Percentiles rank a stretch among this genome's conserved stretches.
Conservation (phyloP, 2,113 vertebrate genomes). For the Myiozetetes cayanensis region DNA sequence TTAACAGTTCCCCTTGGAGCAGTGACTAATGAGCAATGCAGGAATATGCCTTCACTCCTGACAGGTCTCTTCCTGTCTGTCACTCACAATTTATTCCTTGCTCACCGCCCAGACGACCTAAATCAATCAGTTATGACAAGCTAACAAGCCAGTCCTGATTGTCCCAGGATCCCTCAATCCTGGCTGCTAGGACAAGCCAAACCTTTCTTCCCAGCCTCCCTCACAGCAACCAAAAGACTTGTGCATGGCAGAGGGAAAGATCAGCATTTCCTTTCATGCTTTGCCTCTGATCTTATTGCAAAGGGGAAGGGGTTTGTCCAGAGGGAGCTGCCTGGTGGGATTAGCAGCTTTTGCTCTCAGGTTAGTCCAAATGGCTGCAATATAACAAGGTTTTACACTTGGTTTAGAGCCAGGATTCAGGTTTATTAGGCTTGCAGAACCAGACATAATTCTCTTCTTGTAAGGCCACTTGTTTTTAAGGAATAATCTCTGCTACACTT, state of each 20-base stretch:
- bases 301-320: neutral
- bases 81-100: slow-evolving; percentile 6
- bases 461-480: neutral
- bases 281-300: neutral
- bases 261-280: neutral
- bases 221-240: neutral
- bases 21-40: neutral
- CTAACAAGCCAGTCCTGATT: neutral
- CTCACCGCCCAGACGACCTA: neutral
- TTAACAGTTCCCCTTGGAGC: neutral
- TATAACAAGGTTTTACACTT: neutral
- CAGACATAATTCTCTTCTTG: neutral
- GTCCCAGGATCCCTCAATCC: neutral
- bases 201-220: neutral
- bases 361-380: neutral
- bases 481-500: neutral
- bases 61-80: neutral
- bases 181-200: neutral
- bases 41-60: neutral
- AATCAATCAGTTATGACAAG: slow-evolving; percentile 12
- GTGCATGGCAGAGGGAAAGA: neutral
- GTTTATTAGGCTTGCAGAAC: neutral
- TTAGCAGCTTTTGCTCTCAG: neutral
- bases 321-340: neutral
- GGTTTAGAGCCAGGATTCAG: neutral